Evolutionary conservation across 2,797 vertebrate species (phyloP).

Genomic region (Myotis vivesi): DNA sequence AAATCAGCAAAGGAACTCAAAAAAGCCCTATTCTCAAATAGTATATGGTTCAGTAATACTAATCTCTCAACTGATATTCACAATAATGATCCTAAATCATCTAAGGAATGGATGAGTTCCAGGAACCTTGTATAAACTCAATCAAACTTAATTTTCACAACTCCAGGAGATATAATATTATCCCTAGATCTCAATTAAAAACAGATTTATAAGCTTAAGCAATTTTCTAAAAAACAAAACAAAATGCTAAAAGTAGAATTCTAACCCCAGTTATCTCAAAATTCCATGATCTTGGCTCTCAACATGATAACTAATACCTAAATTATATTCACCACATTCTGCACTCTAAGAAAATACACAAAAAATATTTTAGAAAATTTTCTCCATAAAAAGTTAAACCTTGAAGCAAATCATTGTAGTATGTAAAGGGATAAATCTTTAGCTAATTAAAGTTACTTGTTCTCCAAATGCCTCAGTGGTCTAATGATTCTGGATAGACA

Average conservation of each 20-base stretch:
- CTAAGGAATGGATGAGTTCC: background rate
- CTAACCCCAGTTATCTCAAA: background rate
- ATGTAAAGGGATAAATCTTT: background rate
- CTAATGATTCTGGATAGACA: background rate
- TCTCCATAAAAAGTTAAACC: background rate
- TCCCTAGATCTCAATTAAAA: background rate
- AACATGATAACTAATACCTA: background rate
- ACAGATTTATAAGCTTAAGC: background rate
- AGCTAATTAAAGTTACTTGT: conserved; percentile 15
- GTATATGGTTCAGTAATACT: background rate
- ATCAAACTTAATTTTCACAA: background rate
- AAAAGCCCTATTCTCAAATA: background rate
- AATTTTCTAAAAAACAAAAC: background rate
- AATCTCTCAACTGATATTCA: background rate
- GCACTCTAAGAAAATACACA: background rate
- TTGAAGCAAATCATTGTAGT: background rate
- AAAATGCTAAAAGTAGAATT: background rate
- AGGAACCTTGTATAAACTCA: background rate
- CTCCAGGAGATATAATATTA: background rate
- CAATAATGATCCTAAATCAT: background rate
- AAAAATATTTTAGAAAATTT: background rate
- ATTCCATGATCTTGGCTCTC: background rate
- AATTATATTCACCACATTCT: background rate
- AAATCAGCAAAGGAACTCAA: background rate
- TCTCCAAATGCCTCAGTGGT: background rate